phyloP scores from a whole-genome alignment of 2,113 vertebrate genomes.

The Penelope pileata region DNA sequence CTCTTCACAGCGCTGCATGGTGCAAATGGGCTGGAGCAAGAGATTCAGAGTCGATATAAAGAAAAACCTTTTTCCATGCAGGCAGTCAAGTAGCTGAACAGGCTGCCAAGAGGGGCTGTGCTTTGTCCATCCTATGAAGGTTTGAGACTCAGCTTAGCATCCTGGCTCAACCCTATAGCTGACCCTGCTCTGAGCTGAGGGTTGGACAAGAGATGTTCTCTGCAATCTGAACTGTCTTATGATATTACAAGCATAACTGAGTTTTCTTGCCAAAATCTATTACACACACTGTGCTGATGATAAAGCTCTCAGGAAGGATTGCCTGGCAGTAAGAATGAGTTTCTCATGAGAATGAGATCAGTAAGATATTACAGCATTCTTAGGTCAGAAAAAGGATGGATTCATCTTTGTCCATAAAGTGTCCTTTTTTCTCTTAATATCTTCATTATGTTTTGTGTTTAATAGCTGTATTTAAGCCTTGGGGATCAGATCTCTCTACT shows the following conservation, averaged over 20 bases:
- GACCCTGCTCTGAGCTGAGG: background rate
- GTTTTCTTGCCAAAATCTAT: background rate
- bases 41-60: background rate
- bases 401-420: background rate
- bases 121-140: background rate
- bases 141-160: background rate
- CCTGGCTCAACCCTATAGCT: fast-evolving
- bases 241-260: background rate
- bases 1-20: background rate
- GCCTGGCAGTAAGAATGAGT: background rate
- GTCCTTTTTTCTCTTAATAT: background rate
- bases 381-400: background rate
- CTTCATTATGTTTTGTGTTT: background rate
- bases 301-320: background rate
- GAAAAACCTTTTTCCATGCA: background rate
- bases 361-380: background rate
- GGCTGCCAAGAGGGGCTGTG: background rate
- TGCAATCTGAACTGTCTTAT: background rate
- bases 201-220: background rate
- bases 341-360: background rate
- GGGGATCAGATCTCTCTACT: background rate
- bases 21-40: background rate
- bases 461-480: background rate
- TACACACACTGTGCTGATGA: background rate
- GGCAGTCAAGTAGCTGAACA: background rate